Percentiles rank a stretch among this genome's conserved stretches.
phyloP scores from a whole-genome alignment of 2,888 invertebrate genomes.

The Apantesis nais region DNA sequence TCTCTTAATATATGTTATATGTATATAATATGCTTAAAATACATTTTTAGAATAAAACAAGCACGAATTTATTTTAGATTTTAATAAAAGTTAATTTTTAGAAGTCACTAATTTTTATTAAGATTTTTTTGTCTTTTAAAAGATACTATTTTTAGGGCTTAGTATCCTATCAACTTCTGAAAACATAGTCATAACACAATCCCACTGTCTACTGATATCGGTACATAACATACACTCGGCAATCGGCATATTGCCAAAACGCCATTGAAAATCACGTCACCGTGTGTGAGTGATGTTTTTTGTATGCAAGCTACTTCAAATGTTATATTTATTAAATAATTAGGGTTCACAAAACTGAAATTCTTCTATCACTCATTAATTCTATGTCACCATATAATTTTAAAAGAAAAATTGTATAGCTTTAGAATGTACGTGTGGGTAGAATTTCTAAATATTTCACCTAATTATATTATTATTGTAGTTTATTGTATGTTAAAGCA shows the following conservation, averaged over 20 bases:
- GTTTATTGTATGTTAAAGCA: not conserved
- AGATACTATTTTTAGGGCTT: too few species aligned
- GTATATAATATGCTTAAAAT: too few species aligned
- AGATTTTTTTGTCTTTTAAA: too few species aligned
- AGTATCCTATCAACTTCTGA: too few species aligned
- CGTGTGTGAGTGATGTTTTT: not conserved
- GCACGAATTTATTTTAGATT: too few species aligned
- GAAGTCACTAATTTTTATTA: too few species aligned
- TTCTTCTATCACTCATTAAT: not conserved
- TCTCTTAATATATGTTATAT: too few species aligned
- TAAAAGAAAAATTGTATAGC: not conserved
- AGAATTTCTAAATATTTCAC: not conserved
- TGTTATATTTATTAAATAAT: conserved; percentile 2
- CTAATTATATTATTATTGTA: not conserved
- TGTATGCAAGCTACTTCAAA: conserved; percentile 2
- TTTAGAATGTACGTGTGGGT: not conserved
- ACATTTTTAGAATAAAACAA: not conserved
- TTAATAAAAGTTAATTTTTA: too few species aligned
- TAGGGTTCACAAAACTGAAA: conserved; percentile 5
- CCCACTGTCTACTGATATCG: not conserved
- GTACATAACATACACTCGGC: not conserved
- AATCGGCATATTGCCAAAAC: conserved; percentile 17
- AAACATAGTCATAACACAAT: too few species aligned
- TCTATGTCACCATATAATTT: conserved; percentile 6
- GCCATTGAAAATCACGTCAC: conserved; percentile 10